Percentiles rank a stretch among this genome's conserved stretches.
Evolutionary conservation across 2,113 vertebrate genomes (phyloP).

Genomic region (Dendrocopos noguchii): DNA sequence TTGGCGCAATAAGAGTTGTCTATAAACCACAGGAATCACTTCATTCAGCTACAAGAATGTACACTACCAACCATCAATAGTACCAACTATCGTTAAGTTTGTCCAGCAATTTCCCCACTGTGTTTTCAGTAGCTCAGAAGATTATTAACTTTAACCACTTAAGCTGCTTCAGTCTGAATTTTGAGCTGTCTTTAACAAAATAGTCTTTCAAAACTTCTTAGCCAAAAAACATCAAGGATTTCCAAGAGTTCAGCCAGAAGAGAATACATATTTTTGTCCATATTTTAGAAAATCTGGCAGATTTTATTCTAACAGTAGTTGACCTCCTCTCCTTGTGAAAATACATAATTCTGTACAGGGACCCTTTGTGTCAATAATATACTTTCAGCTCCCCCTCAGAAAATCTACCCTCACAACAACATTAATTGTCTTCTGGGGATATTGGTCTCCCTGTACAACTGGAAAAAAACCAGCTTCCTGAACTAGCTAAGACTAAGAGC

Average conservation of each 20-base stretch:
- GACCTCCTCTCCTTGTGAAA: conserved; percentile 5
- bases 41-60: background rate
- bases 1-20: background rate
- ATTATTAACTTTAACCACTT: background rate
- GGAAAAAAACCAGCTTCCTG: background rate
- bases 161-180: background rate
- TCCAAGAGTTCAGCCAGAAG: conserved; percentile 59
- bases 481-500: background rate
- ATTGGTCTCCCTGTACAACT: background rate
- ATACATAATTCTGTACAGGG: background rate
- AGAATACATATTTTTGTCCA: conserved; percentile 46
- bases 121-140: conserved; percentile 10
- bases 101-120: background rate
- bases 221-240: conserved; percentile 53
- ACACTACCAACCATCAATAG: background rate
- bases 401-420: background rate
- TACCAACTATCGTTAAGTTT: background rate
- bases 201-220: conserved; percentile 20
- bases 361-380: background rate
- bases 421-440: background rate
- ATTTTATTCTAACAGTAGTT: conserved; percentile 45
- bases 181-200: conserved; percentile 6
- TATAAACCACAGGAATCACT: background rate
- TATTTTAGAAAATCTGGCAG: conserved; percentile 2
- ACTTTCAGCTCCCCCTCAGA: background rate